Evolutionary conservation across 2,797 vertebrate genomes (phyloP), one percentile per base, ranked within the genome.

Genomic region (Halcyon badia): DNA sequence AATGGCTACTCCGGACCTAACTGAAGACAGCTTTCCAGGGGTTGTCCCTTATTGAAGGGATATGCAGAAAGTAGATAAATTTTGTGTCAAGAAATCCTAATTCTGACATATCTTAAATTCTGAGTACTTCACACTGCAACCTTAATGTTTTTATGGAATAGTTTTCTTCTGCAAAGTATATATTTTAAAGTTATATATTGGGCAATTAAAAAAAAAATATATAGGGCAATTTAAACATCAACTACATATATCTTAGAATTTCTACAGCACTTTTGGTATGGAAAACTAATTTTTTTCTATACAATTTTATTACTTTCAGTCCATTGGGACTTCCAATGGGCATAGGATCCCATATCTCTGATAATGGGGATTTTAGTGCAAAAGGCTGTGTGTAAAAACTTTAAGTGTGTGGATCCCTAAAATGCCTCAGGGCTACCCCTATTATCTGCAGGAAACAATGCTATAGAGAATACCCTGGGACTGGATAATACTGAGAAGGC

Each of bases 321-420:
- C 24, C 12, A 2, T 28, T 83, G 68, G 52, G 39, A 83, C 73
- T 94, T 77, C 51, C 48, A 54, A 10, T 2, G 10, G 48, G 5
- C 22, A 28, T n/a, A 41, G 31, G 25, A 73, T 77, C 9, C 52
- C 30, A 0, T 61, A 25, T 52, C n/a, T 83, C 62, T 46, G 31
- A 56, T 85, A 52, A 65, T 1, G 6, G 10, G 10, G 6, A 49
- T 52, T 48, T 66, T 54, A 33, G n/a, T 79, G 41, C 48, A 65
- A 90, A 90, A 83, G 31, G 25, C 41, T 81, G 18, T 41, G 56
- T 75, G 64, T 84, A 57, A 96, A 96, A 87, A 89, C 62, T 39
- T 79, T 6, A 77, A 84, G 42, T 28, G 10, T 49, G n/a, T n/a
- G 48, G 94, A 89, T 89, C 60, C 24, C 48, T 87, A 78, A 87